These are phyloP conservation scores for Psylliodes chrysocephalus DNA, from an alignment of 2,888 invertebrate species.

Conservation along the genomic window DNA sequence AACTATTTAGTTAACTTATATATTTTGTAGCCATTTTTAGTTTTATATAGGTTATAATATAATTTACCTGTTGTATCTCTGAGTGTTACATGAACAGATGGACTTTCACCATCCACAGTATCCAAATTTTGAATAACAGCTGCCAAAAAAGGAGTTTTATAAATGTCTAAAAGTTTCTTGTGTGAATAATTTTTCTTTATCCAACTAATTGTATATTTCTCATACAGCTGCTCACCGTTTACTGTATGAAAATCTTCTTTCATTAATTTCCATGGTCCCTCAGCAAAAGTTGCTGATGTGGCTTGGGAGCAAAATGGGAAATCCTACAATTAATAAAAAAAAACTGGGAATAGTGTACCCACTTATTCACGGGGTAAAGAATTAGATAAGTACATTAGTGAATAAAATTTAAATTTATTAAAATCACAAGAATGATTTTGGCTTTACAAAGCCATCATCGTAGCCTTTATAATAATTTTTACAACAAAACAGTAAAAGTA, in stretches of 20 bases:
- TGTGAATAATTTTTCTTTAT: slow-evolving; percentile 47
- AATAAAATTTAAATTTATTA: no score
- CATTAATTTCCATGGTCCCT: slow-evolving; percentile 54
- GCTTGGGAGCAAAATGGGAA: slow-evolving; percentile 52
- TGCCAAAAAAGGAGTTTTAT: slow-evolving; percentile 58
- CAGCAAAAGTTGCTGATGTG: slow-evolving; percentile 48
- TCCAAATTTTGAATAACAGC: slow-evolving; percentile 54
- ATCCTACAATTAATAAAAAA: slow-evolving; percentile 31
- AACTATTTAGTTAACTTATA: no score
- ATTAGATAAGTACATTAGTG: no score
- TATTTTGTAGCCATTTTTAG: no score
- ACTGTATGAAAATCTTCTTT: slow-evolving; percentile 44
- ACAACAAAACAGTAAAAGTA: no score
- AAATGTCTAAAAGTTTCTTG: slow-evolving; percentile 49
- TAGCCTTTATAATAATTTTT: no score
- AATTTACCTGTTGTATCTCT: slow-evolving; percentile 56
- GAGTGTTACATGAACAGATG: slow-evolving; percentile 51
- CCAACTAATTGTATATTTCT: slow-evolving; percentile 57
- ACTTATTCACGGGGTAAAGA: no score
- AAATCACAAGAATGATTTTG: no score
- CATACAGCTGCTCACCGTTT: slow-evolving; percentile 36
- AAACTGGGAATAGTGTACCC: no score
- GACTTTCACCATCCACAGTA: slow-evolving; percentile 44
- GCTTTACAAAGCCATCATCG: no score
- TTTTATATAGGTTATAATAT: no score